A percentile compares a stretch with the other conserved stretches of the same genome.
Evolutionary conservation across 2,888 invertebrate species (phyloP).

Genomic region (Scaptomyza tumidula): DNA sequence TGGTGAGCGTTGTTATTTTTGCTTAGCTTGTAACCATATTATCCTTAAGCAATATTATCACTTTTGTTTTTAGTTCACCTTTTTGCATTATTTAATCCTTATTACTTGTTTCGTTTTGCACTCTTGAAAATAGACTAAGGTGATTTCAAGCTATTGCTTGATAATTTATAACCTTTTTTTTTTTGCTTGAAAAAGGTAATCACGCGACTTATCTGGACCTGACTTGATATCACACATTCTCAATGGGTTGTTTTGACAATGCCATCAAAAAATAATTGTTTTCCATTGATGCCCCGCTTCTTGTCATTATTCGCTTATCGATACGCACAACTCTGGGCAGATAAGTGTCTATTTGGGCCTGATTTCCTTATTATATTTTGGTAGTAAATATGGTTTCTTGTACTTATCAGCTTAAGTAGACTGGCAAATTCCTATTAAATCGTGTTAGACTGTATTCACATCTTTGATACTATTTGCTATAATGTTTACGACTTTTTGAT

Average conservation of each 20-base stretch:
- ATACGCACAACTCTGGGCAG: slow-evolving; percentile 26
- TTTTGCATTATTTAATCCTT: slow-evolving; percentile 50
- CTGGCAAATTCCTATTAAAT: slow-evolving; percentile 31
- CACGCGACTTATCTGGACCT: slow-evolving; percentile 52
- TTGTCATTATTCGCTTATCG: slow-evolving; percentile 58
- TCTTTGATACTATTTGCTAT: not conserved
- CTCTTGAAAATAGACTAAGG: slow-evolving; percentile 57
- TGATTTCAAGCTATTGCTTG: slow-evolving; percentile 13
- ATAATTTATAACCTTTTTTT: slow-evolving; percentile 61
- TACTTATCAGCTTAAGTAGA: slow-evolving; percentile 54
- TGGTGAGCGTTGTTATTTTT: not conserved
- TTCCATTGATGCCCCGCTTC: slow-evolving; percentile 30
- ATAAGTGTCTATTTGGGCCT: slow-evolving; percentile 46
- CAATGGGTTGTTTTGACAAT: slow-evolving; percentile 53
- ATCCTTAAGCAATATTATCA: not conserved
- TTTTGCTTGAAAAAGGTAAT: slow-evolving; percentile 24
- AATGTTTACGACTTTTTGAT: not conserved
- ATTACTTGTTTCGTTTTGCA: slow-evolving; percentile 23
- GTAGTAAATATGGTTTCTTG: slow-evolving; percentile 3
- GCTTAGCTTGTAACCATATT: not conserved
- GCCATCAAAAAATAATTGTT: not conserved
- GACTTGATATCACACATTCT: slow-evolving; percentile 36
- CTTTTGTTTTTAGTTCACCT: slow-evolving; percentile 45
- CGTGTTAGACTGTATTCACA: not conserved
- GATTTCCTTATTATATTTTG: slow-evolving; percentile 45